Evolutionary conservation across 1,140 invertebrate genomes (phyloP).

Genomic region (Trissolcus basalis): DNA sequence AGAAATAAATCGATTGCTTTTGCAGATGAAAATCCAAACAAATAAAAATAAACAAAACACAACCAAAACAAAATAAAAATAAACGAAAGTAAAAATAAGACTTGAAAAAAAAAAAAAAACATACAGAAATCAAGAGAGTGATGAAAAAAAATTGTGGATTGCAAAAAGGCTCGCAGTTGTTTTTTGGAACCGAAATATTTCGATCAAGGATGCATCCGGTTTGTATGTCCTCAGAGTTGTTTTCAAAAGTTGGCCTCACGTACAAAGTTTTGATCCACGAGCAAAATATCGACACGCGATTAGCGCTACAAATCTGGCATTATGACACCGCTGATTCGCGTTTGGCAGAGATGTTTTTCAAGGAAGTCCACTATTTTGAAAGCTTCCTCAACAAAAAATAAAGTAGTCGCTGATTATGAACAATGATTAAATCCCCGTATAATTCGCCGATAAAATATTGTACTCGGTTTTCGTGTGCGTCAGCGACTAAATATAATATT

Average conservation of each 20-base stretch:
- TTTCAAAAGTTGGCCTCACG: background rate
- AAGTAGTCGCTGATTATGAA: conserved; percentile 23
- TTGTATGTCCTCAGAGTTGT: no score
- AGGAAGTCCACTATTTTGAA: conserved; percentile 11
- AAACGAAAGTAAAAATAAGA: no score
- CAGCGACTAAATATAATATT: conserved; percentile 12
- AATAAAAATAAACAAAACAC: no score
- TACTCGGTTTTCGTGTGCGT: background rate
- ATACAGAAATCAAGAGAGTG: no score
- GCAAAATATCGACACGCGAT: background rate
- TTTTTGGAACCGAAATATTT: no score
- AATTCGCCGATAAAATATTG: conserved; percentile 4
- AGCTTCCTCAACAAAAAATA: conserved; percentile 31
- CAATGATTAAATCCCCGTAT: conserved; percentile 2
- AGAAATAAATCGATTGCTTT: no score
- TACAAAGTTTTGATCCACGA: background rate
- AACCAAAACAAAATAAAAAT: no score
- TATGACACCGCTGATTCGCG: background rate
- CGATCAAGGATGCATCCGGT: no score
- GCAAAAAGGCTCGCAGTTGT: no score
- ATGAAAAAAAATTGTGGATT: no score
- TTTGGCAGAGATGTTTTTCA: background rate
- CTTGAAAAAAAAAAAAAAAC: no score
- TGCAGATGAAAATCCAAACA: no score
- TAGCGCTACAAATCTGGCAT: background rate